phyloP scores from a whole-genome alignment of 2,797 vertebrate species.

The Xiphorhynchus erythropygius region DNA sequence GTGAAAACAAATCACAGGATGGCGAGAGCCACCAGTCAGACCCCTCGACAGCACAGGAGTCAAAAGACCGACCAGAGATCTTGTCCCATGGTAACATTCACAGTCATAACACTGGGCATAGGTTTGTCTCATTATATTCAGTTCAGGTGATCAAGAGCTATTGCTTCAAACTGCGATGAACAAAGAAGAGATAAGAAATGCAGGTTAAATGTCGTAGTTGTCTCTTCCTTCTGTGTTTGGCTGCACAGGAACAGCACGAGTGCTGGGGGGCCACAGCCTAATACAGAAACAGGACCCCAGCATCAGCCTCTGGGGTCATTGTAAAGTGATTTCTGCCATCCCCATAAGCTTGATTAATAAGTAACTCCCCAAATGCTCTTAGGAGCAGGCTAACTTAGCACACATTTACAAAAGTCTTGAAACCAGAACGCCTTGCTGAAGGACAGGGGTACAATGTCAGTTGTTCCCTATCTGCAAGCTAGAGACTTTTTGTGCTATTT shows the following conservation, averaged over 20 bases:
- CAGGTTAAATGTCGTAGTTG: accelerated
- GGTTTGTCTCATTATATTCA: neutral
- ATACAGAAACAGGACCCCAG: neutral
- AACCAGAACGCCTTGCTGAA: neutral
- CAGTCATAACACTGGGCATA: neutral
- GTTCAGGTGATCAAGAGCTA: neutral
- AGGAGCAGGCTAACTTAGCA: neutral
- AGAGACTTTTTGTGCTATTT: neutral
- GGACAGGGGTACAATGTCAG: neutral
- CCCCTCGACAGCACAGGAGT: neutral
- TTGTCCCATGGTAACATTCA: neutral
- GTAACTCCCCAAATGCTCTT: neutral
- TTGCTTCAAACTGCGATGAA: neutral
- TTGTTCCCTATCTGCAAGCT: neutral
- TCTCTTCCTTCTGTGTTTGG: neutral
- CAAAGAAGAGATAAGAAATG: neutral
- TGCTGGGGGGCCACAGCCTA: accelerated
- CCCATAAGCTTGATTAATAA: neutral
- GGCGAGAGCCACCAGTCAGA: neutral
- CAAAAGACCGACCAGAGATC: accelerated
- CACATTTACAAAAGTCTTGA: neutral
- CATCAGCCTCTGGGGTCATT: neutral
- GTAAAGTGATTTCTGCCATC: neutral
- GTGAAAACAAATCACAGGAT: neutral
- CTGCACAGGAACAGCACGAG: neutral